Evolutionary conservation across 2,113 vertebrate species (phyloP), one percentile per base, ranked within the genome.

Genomic region (Gadus macrocephalus): DNA sequence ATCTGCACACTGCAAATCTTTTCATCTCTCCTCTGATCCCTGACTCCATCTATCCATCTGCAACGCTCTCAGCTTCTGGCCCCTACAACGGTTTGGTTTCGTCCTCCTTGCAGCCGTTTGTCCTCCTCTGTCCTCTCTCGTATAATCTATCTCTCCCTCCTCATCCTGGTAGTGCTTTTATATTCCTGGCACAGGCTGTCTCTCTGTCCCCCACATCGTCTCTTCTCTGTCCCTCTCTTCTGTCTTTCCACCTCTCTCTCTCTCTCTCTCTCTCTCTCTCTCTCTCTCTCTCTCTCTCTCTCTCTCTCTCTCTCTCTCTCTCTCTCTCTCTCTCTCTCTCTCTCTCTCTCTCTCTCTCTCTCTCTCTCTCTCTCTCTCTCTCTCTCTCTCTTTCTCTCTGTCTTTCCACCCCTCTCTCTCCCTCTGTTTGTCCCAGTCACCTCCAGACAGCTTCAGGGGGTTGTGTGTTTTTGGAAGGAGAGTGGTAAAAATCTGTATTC

Each of bases 61-160:
- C 55, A 58, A n/a, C 55, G 5, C 55, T 58, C 55, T 16, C 3
- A 15, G 12, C 3, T 16, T 55, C 53, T 16, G 25, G 68, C 64
- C 22, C 64, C 73, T 55, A 14, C 53, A 55, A 15, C 53, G 12
- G 53, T 55, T 55, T 55, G 12, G 12, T 55, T 11, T n/a, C n/a
- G 55, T 58, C 16, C n/a, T 58, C n/a, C 55, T 58, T n/a, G 15
- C 55, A 49, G 42, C 31, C 64, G 66, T 72, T 42, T 62, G 66
- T 79, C 71, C 53, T 59, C 27, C 53, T 69, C 66, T 58, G 55
- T 67, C 69, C 70, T 67, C 74, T 25, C 59, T 70, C 59, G 0
- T 63, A 56, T 49, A 0, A 31, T 80, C 69, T 27, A 9, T 58
- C 55, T 58, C 15, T 58, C 55, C 14, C 55, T 58, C 55, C n/a